phyloP scores from a whole-genome alignment of 2,797 vertebrate genomes.

The Gymnothorax reevesii region DNA sequence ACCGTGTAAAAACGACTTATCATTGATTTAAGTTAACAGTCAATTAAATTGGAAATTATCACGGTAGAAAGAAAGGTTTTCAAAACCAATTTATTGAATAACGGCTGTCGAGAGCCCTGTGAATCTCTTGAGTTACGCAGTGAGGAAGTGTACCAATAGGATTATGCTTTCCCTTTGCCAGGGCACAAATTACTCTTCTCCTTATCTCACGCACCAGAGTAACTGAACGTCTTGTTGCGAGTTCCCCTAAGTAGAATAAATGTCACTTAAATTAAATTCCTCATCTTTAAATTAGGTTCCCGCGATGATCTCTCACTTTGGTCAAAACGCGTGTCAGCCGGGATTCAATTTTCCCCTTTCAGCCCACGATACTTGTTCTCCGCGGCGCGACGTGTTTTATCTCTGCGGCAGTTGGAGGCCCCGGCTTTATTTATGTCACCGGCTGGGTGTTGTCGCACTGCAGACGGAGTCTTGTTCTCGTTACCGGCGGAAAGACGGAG shows the following conservation, averaged over 20 bases:
- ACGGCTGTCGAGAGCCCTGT: conserved; percentile 89
- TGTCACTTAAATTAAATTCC: conserved; percentile 97
- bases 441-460: background rate
- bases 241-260: conserved; percentile 89
- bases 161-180: conserved; percentile 84
- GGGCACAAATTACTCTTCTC: conserved; percentile 86
- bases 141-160: conserved; percentile 83
- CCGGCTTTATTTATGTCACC: background rate
- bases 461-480: background rate
- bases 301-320: conserved; percentile 81
- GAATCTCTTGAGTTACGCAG: conserved; percentile 87
- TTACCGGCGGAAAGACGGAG: background rate
- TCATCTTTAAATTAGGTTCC: conserved; percentile 92
- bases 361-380: conserved; percentile 43
- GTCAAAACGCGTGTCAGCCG: conserved; percentile 83
- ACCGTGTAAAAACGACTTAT: background rate
- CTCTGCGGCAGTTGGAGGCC: conserved; percentile 42
- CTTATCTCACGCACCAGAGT: conserved; percentile 95
- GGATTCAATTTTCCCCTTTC: conserved; percentile 87
- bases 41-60: conserved; percentile 85
- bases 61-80: conserved; percentile 79
- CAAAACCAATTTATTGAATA: conserved; percentile 93
- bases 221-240: conserved; percentile 84
- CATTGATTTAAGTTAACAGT: conserved; percentile 70
- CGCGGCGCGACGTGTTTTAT: conserved; percentile 82